phyloP scores from a whole-genome alignment of 2,797 vertebrate species.

The Euphonia xanthogaster region DNA sequence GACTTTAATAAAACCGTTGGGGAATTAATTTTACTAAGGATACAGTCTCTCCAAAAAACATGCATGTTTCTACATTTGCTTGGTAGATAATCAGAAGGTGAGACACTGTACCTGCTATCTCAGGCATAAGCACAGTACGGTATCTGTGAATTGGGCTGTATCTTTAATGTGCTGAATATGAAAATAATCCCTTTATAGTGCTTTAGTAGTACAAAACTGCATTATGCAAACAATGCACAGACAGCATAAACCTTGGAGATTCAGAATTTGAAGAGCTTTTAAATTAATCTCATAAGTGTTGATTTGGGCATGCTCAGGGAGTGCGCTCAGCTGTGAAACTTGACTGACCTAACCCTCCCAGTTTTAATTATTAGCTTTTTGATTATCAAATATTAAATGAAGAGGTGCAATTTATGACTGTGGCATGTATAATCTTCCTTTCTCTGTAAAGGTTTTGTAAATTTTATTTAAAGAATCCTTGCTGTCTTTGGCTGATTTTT shows the following conservation, averaged over 20 bases:
- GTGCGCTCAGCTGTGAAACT: constrained; percentile 61
- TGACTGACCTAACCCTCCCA: constrained; percentile 59
- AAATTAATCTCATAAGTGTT: constrained; percentile 73
- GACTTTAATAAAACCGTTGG: constrained; percentile 78
- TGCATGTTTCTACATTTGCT: constrained; percentile 61
- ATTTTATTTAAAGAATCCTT: neutral
- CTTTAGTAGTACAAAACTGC: constrained; percentile 67
- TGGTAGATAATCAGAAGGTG: constrained; percentile 64
- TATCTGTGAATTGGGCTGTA: constrained; percentile 65
- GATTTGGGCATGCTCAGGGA: constrained; percentile 61
- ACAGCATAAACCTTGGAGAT: constrained; percentile 70
- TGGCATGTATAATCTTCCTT: neutral
- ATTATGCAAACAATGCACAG: constrained; percentile 77
- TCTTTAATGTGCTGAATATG: constrained; percentile 73
- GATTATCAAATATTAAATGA: constrained; percentile 53
- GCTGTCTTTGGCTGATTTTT: neutral
- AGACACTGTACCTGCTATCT: constrained; percentile 73
- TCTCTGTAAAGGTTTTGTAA: neutral
- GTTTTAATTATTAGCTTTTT: constrained; percentile 67
- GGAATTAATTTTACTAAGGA: constrained; percentile 78
- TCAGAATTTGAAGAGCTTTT: constrained; percentile 72
- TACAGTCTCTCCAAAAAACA: constrained; percentile 65
- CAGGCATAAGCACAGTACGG: constrained; percentile 64
- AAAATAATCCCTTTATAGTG: constrained; percentile 75
- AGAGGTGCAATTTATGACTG: neutral